Evolutionary conservation across 2,888 invertebrate genomes (phyloP).

Genomic region (Leptopilina myrica): DNA sequence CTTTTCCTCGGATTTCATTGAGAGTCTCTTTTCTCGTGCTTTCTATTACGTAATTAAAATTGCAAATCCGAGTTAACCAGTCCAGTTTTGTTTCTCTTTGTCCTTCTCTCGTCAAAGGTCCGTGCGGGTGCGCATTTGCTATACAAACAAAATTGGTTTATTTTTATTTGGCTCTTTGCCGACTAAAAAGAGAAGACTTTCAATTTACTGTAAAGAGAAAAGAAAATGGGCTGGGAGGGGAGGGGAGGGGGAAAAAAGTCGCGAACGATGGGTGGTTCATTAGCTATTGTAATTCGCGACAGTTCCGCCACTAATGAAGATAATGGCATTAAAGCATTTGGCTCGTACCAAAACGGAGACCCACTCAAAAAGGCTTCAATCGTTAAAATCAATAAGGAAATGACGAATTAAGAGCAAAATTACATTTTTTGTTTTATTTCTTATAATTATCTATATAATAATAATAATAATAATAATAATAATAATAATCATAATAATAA

Average conservation of each 20-base stretch:
- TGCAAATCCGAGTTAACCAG: constrained; percentile 72
- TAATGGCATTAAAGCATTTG: constrained; percentile 75
- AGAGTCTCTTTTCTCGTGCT: constrained; percentile 44
- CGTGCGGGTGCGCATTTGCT: constrained; percentile 67
- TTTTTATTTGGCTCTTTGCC: constrained; percentile 68
- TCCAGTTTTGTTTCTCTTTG: constrained; percentile 59
- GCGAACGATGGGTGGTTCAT: constrained; percentile 72
- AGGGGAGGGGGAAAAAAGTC: constrained; percentile 48
- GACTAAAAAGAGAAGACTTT: constrained; percentile 58
- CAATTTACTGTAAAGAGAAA: constrained; percentile 50
- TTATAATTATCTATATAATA: too few relatives aligned
- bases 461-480: too few relatives aligned
- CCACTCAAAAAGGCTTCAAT: constrained; percentile 67
- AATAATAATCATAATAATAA: too few relatives aligned
- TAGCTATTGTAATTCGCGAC: constrained; percentile 75
- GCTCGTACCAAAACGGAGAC: constrained; percentile 52
- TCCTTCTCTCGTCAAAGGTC: constrained; percentile 65
- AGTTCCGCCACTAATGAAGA: constrained; percentile 73
- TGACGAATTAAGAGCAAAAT: constrained; percentile 44
- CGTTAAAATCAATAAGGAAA: constrained; percentile 57
- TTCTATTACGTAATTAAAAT: constrained; percentile 68
- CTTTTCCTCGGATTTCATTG: constrained; percentile 46
- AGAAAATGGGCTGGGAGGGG: constrained; percentile 22
- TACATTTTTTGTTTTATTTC: too few relatives aligned
- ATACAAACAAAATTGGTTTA: constrained; percentile 73